Conservation (phyloP, 2,888 invertebrate genomes). For the Dryobota labecula region DNA sequence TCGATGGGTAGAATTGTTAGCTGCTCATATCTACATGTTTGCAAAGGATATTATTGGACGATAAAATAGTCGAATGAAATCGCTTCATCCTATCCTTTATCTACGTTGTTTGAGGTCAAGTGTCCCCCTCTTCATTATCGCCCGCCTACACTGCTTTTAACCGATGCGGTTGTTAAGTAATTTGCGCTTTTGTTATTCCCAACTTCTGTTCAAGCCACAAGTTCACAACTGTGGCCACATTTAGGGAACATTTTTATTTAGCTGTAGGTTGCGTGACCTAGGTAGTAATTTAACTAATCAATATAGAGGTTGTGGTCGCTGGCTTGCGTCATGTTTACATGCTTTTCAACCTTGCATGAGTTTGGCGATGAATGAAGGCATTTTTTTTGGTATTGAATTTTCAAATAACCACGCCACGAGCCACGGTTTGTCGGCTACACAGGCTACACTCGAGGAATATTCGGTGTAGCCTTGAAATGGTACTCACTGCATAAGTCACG, state of each 20-base stretch:
- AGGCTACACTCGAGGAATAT: conserved; percentile 59
- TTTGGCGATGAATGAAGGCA: conserved; percentile 67
- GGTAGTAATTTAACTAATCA: conserved; percentile 83
- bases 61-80: conserved; percentile 46
- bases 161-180: conserved; percentile 64
- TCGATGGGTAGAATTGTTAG: not conserved
- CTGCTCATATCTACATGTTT: conserved; percentile 13
- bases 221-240: conserved; percentile 35
- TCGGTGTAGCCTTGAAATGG: conserved; percentile 58
- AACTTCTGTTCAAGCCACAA: conserved; percentile 15
- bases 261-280: conserved; percentile 82
- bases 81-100: conserved; percentile 60
- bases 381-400: conserved; percentile 58
- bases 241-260: conserved; percentile 62
- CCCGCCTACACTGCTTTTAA: conserved; percentile 66
- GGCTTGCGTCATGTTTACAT: conserved; percentile 84
- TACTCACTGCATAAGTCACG: conserved; percentile 51
- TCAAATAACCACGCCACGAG: conserved; percentile 45
- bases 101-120: conserved; percentile 62
- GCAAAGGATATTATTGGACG: conserved; percentile 12
- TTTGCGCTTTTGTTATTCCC: conserved; percentile 59
- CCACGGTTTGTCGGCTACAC: conserved; percentile 4
- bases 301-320: conserved; percentile 81
- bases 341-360: conserved; percentile 77
- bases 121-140: conserved; percentile 60